Percentiles rank a stretch among this genome's conserved stretches.
Evolutionary conservation across 2,797 vertebrate genomes (phyloP).

Genomic region (Coregonus sp.): DNA sequence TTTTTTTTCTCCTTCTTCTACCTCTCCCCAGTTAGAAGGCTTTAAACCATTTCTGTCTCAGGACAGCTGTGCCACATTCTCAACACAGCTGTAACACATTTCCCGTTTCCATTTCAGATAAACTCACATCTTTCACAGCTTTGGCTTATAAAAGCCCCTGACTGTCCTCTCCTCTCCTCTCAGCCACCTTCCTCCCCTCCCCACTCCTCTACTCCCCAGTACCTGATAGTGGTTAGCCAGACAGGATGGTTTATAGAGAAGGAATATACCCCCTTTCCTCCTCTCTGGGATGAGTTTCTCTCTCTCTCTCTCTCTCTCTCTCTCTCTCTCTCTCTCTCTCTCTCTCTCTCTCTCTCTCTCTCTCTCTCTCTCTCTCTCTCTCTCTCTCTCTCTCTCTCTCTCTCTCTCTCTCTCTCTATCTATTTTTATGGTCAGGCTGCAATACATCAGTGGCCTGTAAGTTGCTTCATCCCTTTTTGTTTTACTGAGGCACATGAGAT

Average conservation of each 20-base stretch:
- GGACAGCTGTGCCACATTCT: slow-evolving; percentile 78
- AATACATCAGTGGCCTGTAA: slow-evolving; percentile 72
- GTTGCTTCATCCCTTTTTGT: slow-evolving; percentile 70
- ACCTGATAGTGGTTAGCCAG: slow-evolving; percentile 48
- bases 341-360: no score
- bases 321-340: no score
- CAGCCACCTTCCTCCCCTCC: slow-evolving; percentile 35
- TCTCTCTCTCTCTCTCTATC: no score
- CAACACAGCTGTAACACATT: slow-evolving; percentile 77
- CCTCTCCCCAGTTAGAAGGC: slow-evolving; percentile 54
- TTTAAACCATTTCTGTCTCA: slow-evolving; percentile 65
- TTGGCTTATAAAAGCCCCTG: slow-evolving; percentile 53
- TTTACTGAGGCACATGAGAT: slow-evolving; percentile 72
- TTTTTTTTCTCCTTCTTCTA: slow-evolving; percentile 19
- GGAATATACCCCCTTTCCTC: background rate
- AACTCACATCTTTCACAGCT: slow-evolving; percentile 73
- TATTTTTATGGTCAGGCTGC: slow-evolving; percentile 76
- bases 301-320: no score
- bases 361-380: no score
- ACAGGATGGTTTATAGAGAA: slow-evolving; percentile 28
- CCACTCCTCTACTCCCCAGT: slow-evolving; percentile 10
- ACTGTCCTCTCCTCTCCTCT: slow-evolving; percentile 57
- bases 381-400: no score
- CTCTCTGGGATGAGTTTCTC: slow-evolving; percentile 20
- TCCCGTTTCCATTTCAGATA: slow-evolving; percentile 77